A percentile compares a stretch with the other conserved stretches of the same genome.
These are phyloP conservation scores for Podotricha telesiphe DNA, from an alignment of 2,888 invertebrate genomes.

Conservation along the genomic window DNA sequence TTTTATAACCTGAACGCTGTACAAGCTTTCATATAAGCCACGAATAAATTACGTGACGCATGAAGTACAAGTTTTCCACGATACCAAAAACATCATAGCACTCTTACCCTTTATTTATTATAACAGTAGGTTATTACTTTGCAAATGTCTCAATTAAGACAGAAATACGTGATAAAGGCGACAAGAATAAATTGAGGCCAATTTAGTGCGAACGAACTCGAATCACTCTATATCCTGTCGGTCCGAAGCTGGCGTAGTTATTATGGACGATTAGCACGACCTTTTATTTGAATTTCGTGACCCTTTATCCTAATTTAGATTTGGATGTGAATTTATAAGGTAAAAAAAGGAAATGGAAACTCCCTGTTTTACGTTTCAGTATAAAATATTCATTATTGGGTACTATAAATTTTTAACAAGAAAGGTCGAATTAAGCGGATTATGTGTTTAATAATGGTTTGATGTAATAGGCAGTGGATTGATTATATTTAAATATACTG, in stretches of 20 bases:
- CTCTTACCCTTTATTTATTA: constrained; percentile 49
- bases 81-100: constrained; percentile 39
- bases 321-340: constrained; percentile 35
- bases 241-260: constrained; percentile 43
- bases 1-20: not conserved
- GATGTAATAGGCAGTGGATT: not conserved
- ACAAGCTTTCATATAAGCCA: not conserved
- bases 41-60: not conserved
- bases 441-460: constrained; percentile 17
- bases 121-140: constrained; percentile 61
- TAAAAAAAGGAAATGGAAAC: constrained; percentile 34
- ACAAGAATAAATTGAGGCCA: constrained; percentile 67
- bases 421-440: constrained; percentile 12
- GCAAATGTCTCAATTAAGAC: constrained; percentile 77
- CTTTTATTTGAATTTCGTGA: constrained; percentile 45
- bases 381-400: constrained; percentile 29
- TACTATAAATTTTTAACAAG: constrained; percentile 24
- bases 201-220: constrained; percentile 61
- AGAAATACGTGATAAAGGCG: constrained; percentile 67
- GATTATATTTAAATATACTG: not conserved
- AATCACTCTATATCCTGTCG: constrained; percentile 50
- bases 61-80: not conserved
- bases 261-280: constrained; percentile 48
- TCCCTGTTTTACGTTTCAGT: constrained; percentile 27
- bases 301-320: constrained; percentile 41